Evolutionary conservation across 2,113 vertebrate species (phyloP).

Genomic region (Ochotona curzoniae): DNA sequence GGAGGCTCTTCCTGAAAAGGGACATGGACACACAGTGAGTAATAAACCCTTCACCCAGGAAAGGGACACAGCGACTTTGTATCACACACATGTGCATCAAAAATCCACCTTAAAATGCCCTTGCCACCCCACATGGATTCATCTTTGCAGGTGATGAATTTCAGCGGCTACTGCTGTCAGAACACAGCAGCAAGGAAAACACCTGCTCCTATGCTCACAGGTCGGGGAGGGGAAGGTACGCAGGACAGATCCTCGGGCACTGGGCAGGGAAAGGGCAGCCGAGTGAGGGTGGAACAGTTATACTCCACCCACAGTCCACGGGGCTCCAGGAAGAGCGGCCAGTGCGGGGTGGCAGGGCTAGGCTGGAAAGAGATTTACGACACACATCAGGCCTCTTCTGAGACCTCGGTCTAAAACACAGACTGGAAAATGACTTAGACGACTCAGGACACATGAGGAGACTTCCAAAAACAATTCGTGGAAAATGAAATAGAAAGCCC

Average conservation of each 20-base stretch:
- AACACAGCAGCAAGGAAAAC: neutral
- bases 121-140: neutral
- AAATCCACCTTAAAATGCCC: neutral
- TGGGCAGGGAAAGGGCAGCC: too few relatives aligned
- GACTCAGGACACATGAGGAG: neutral
- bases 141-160: neutral
- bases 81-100: neutral
- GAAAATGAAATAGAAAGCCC: too few relatives aligned
- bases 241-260: too few relatives aligned
- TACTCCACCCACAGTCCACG: too few relatives aligned
- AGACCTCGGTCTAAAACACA: neutral
- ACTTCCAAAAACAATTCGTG: too few relatives aligned
- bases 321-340: too few relatives aligned
- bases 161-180: neutral
- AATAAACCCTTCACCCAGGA: neutral
- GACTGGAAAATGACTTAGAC: neutral
- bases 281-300: too few relatives aligned
- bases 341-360: too few relatives aligned
- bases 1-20: slow-evolving; percentile 89
- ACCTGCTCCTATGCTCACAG: neutral
- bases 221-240: too few relatives aligned
- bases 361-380: neutral
- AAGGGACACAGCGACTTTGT: neutral
- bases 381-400: neutral
- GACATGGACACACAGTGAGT: neutral